These are phyloP conservation scores for Gobius niger DNA, from an alignment of 2,113 vertebrate genomes.

Conservation along the genomic window DNA sequence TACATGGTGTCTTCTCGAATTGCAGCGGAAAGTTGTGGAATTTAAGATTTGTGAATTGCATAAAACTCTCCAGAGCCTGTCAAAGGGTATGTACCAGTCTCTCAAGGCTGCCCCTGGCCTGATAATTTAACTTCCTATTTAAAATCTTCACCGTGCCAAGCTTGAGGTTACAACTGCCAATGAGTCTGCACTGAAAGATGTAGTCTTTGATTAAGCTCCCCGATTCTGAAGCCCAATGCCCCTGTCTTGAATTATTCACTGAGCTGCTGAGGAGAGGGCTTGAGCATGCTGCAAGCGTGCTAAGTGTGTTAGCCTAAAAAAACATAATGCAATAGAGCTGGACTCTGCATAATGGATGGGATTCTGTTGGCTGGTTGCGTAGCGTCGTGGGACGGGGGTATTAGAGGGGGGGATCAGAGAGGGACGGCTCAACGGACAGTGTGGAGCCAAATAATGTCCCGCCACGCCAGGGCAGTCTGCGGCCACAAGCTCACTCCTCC, in stretches of 20 bases:
- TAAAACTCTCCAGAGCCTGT: conserved; percentile 35
- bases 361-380: conserved; percentile 36
- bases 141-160: conserved; percentile 48
- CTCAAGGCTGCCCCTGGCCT: conserved; percentile 39
- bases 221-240: conserved; percentile 67
- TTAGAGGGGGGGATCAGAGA: conserved; percentile 55
- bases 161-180: conserved; percentile 51
- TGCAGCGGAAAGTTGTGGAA: conserved; percentile 21
- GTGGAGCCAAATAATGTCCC: conserved; percentile 38
- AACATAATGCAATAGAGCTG: conserved; percentile 74
- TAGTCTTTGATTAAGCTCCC: conserved; percentile 72
- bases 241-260: conserved; percentile 71
- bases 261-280: conserved; percentile 55
- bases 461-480: conserved; percentile 44
- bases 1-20: conserved; percentile 6
- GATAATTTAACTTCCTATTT: conserved; percentile 57
- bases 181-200: conserved; percentile 60
- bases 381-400: conserved; percentile 48
- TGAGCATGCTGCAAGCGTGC: conserved; percentile 68
- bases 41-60: conserved; percentile 32
- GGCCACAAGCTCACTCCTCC: conserved; percentile 38
- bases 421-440: conserved; percentile 20
- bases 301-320: conserved; percentile 73
- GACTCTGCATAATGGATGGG: conserved; percentile 68
- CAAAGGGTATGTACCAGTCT: conserved; percentile 20